A percentile compares a stretch with the other conserved stretches of the same genome.
phyloP scores from a whole-genome alignment of 2,888 invertebrate species.

The Agrenia bidenticulata region DNA sequence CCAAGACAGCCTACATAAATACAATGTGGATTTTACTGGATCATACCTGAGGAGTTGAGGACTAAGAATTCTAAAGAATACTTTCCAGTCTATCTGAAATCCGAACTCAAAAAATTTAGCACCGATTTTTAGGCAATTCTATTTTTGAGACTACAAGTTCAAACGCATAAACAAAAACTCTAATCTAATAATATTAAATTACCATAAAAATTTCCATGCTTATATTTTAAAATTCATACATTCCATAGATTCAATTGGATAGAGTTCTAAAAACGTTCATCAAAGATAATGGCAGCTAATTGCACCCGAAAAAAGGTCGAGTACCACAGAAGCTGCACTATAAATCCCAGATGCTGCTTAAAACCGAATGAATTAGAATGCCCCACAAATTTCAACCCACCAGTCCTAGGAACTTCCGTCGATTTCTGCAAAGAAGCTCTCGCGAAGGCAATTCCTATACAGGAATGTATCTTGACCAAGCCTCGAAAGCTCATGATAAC shows the following conservation, averaged over 20 bases:
- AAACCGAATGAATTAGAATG: slow-evolving; percentile 5
- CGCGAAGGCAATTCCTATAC: background rate
- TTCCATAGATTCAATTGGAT: background rate
- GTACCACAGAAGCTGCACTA: background rate
- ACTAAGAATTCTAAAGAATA: too few relatives aligned
- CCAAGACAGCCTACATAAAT: too few relatives aligned
- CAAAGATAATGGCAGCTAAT: background rate
- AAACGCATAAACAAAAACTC: background rate
- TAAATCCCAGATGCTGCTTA: background rate
- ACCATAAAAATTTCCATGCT: too few relatives aligned
- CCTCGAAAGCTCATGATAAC: background rate
- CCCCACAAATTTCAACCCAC: background rate
- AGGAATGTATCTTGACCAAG: background rate
- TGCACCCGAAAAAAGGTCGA: slow-evolving; percentile 1
- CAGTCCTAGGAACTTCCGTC: background rate
- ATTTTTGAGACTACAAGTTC: background rate
- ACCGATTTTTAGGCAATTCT: background rate
- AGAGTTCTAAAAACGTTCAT: too few relatives aligned
- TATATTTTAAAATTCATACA: slow-evolving; percentile 1
- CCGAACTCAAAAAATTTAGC: too few relatives aligned
- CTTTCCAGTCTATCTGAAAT: too few relatives aligned
- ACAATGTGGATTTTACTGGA: too few relatives aligned
- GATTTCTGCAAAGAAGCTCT: slow-evolving; percentile 6
- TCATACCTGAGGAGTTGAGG: too few relatives aligned
- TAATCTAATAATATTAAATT: background rate